Percentiles rank a stretch among this genome's conserved stretches.
Conservation (phyloP, 2,113 vertebrate genomes). For the Parus major region DNA sequence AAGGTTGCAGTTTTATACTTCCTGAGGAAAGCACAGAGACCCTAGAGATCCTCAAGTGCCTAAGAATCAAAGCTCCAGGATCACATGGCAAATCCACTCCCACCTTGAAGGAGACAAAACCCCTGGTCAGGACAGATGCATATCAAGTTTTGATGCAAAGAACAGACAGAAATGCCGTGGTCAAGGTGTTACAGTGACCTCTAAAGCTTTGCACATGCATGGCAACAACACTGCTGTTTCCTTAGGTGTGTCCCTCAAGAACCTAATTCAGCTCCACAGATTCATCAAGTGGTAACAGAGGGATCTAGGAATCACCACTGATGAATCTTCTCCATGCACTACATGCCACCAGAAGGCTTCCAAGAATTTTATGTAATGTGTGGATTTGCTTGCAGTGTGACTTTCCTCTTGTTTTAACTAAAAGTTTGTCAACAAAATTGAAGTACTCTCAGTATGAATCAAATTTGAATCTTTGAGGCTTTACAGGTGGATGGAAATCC, state of each 20-base stretch:
- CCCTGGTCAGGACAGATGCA: background rate
- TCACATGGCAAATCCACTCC: background rate
- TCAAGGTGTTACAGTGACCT: background rate
- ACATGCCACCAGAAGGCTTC: background rate
- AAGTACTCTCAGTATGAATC: background rate
- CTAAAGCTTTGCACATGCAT: background rate
- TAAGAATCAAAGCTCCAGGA: background rate
- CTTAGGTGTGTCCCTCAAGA: background rate
- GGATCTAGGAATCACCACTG: background rate
- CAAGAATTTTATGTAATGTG: accelerated
- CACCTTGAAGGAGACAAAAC: background rate
- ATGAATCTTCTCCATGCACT: background rate
- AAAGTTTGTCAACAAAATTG: background rate
- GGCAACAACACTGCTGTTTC: background rate
- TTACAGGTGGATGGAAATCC: background rate
- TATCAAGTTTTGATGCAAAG: background rate
- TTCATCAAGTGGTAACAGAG: background rate
- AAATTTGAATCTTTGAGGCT: background rate
- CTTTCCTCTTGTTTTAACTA: background rate
- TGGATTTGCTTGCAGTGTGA: background rate
- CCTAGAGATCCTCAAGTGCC: background rate
- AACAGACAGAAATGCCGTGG: background rate
- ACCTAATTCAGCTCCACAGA: background rate
- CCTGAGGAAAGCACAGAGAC: background rate
- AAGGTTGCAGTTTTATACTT: background rate